Evolutionary conservation across 2,888 invertebrate species (phyloP), one percentile per base, ranked within the genome.

Genomic region (Eumacrocentrus americanus): DNA sequence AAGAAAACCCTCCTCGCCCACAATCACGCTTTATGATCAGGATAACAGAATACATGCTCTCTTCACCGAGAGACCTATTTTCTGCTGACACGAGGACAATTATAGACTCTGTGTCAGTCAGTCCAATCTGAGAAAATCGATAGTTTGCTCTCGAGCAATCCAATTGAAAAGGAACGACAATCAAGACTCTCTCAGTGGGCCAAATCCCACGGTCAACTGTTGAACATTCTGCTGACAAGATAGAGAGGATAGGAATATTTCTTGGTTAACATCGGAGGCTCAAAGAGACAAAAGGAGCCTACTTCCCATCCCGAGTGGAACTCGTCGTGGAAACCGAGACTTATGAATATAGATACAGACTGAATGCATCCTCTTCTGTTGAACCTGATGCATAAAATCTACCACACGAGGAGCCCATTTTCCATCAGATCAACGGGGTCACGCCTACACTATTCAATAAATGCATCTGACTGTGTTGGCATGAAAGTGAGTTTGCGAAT

Each of bases 381-480:
- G 18, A 40, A 14, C 38, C 38, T 40, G 38, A 14, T 40, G 6
- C 16, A 40, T 40, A 40, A 40, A 44, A 44, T 3, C 37, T 4
- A 37, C 37, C 5, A 37, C 37, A 37, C n/a, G 12, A 37, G 14
- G 37, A 61, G 60, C 60, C 63, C 54, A 66, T 65, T 66, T 66
- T 62, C 62, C 56, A 56, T 50, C 50, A 56, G 54, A 62, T 66
- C 65, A 66, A 63, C 56, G 60, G 59, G 62, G 65, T 63, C 63
- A 58, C 50, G 46, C 65, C 65, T 62, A 66, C 65, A 61, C 60
- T 38, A 52, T 63, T 55, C 58, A 58, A 63, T 55, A 62, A 18
- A 29, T 52, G 40, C 22, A 38, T 44, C n/a, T n/a, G n/a, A n/a
- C n/a, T n/a, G n/a, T n/a, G n/a, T n/a, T n/a, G n/a, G n/a, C n/a